phyloP scores from a whole-genome alignment of 2,888 invertebrate genomes.

The Stenodema calcarata region DNA sequence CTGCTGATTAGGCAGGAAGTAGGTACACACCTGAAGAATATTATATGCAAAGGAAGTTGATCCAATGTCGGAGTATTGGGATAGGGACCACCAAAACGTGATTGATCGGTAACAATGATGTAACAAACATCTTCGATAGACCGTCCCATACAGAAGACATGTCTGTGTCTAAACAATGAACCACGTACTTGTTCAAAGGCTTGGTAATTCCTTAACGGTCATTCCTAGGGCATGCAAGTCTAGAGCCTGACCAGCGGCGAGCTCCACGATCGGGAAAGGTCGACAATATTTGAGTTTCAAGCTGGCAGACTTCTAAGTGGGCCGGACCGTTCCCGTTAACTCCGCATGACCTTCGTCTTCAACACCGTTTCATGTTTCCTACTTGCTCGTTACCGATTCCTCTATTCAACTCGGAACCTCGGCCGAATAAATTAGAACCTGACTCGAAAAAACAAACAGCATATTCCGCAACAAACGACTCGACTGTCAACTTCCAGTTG shows the following conservation, averaged over 20 bases:
- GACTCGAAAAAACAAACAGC: neutral
- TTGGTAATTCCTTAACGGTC: too few relatives aligned
- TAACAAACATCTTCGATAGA: too few relatives aligned
- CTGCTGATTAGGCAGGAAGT: too few relatives aligned
- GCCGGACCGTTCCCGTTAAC: conserved; percentile 11
- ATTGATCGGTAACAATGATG: too few relatives aligned
- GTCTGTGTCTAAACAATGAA: too few relatives aligned
- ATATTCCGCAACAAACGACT: neutral
- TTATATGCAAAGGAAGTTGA: too few relatives aligned
- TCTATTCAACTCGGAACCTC: neutral
- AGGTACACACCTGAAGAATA: too few relatives aligned
- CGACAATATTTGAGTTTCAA: neutral
- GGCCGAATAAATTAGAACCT: neutral
- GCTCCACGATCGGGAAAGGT: neutral
- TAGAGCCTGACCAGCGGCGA: neutral
- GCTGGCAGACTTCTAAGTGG: neutral
- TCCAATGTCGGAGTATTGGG: too few relatives aligned
- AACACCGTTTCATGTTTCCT: neutral
- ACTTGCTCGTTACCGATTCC: neutral
- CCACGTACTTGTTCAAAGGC: too few relatives aligned
- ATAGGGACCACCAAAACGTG: too few relatives aligned
- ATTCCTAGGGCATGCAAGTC: neutral
- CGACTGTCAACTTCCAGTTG: neutral
- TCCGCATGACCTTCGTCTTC: conserved; percentile 15
- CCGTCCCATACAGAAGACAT: too few relatives aligned